Evolutionary conservation across 2,113 vertebrate species (phyloP).

Genomic region (Opisthocomus hoazin): DNA sequence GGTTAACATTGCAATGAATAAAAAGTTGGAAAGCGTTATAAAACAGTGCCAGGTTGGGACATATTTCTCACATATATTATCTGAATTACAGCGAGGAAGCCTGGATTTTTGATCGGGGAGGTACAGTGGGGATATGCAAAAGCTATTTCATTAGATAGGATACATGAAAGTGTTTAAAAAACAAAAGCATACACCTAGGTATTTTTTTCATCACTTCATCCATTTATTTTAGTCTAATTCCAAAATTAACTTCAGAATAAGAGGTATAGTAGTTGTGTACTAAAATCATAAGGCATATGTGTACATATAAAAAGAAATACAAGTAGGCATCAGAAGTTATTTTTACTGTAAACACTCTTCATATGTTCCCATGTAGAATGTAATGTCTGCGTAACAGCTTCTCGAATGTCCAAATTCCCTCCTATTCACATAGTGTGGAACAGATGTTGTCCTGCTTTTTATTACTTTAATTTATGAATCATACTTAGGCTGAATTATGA

Average conservation of each 20-base stretch:
- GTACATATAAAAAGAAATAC: constrained; percentile 11
- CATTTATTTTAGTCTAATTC: background rate
- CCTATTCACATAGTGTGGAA: background rate
- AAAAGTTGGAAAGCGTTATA: constrained; percentile 20
- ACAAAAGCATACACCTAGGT: background rate
- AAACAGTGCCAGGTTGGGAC: background rate
- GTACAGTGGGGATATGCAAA: background rate
- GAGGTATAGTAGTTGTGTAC: background rate
- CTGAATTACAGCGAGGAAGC: background rate
- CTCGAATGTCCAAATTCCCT: constrained; percentile 44
- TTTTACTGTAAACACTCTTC: constrained; percentile 19
- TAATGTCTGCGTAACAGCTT: constrained; percentile 23
- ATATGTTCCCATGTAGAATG: constrained; percentile 17
- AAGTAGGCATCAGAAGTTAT: constrained; percentile 16
- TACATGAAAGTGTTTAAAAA: background rate
- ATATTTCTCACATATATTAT: constrained; percentile 23
- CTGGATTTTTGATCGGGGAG: background rate
- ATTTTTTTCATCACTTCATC: background rate
- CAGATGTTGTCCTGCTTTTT: constrained; percentile 61
- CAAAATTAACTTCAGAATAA: background rate
- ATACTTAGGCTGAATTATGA: constrained; percentile 10
- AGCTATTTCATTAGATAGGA: background rate
- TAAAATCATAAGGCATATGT: background rate
- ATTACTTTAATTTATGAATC: constrained; percentile 51
- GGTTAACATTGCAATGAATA: constrained; percentile 30